Conservation (phyloP, 2,888 invertebrate genomes). For the Drepanosiphum platanoidis region DNA sequence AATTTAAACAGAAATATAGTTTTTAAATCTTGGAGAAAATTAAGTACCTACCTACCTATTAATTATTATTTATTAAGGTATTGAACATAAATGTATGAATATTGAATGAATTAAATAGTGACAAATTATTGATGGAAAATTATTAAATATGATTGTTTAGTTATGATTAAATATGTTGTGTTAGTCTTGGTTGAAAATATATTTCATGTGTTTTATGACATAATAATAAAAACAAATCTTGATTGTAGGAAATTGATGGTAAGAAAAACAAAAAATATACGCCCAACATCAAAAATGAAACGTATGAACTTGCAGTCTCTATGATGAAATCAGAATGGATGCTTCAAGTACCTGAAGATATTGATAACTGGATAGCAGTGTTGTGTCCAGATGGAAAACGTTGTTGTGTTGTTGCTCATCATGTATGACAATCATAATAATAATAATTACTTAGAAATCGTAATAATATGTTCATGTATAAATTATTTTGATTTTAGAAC, state of each 20-base stretch:
- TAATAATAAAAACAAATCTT: not conserved
- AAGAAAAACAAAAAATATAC: not conserved
- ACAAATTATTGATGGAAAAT: no score
- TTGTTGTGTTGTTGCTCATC: conserved; percentile 80
- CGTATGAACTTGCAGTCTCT: conserved; percentile 44
- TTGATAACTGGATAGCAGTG: conserved; percentile 77
- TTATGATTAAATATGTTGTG: not conserved
- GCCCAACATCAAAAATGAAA: conserved; percentile 25
- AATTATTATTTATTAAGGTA: not conserved
- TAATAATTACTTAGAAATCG: not conserved
- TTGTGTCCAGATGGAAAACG: conserved; percentile 88
- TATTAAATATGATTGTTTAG: no score
- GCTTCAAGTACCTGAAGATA: conserved; percentile 82
- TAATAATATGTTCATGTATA: not conserved
- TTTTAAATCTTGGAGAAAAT: not conserved
- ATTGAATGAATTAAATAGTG: no score
- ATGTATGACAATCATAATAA: conserved; percentile 68
- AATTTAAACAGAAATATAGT: not conserved
- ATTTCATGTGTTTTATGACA: not conserved
- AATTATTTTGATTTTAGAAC: conserved; percentile 70
- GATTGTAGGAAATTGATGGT: conserved; percentile 20
- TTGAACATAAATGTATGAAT: no score
- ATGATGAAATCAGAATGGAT: conserved; percentile 96
- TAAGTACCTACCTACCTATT: not conserved
- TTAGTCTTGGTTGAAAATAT: not conserved